phyloP scores from a whole-genome alignment of 2,888 invertebrate genomes.

The Theretra japonica region DNA sequence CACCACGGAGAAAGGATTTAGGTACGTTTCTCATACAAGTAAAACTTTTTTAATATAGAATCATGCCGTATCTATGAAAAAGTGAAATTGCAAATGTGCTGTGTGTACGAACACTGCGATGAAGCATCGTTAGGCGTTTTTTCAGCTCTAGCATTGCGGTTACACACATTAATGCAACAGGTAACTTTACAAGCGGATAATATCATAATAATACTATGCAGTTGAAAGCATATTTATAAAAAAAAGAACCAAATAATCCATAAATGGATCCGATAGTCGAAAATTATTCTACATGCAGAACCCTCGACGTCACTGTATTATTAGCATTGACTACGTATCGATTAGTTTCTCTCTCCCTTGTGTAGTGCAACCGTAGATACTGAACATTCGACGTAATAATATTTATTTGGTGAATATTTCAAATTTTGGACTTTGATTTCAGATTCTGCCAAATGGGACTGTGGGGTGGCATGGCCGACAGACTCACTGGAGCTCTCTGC shows the following conservation, averaged over 20 bases:
- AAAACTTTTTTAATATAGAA: background rate
- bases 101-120: background rate
- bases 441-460: slow-evolving; percentile 88
- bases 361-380: too few species aligned
- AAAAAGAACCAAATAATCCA: too few species aligned
- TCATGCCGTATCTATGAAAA: background rate
- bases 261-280: too few species aligned
- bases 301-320: background rate
- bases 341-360: background rate
- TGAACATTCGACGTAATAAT: background rate
- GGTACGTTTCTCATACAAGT: background rate
- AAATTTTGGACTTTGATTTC: slow-evolving; percentile 40
- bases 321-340: background rate
- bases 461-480: slow-evolving; percentile 86
- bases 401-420: background rate
- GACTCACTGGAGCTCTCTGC: slow-evolving; percentile 84
- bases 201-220: too few species aligned
- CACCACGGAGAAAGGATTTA: slow-evolving; percentile 38
- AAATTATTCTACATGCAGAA: background rate
- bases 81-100: background rate
- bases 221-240: too few species aligned
- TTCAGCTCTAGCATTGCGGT: background rate
- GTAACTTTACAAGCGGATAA: too few species aligned
- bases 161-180: too few species aligned
- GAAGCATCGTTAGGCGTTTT: background rate